Evolutionary conservation across 2,113 vertebrate genomes (phyloP), one percentile per base, ranked within the genome.

Genomic region (Apodemus sylvaticus): DNA sequence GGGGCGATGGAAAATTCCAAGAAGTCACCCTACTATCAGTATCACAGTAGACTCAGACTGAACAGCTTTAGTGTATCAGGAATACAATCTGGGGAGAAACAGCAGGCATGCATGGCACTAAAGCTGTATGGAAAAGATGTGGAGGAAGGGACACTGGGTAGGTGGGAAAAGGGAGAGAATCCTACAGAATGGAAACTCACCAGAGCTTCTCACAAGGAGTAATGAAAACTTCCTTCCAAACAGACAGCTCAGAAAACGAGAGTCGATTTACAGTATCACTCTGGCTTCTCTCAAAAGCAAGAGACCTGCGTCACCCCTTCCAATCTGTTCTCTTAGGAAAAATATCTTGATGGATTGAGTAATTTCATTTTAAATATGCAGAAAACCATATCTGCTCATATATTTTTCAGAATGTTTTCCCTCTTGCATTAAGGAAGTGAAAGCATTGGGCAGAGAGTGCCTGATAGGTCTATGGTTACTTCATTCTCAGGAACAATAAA

Each of bases 361-460:
- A 68, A 58, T 90, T 92, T 92, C 79, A 71, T 82, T 68, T 92
- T 26, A 87, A 78, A 90, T 89, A 70, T 42, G 48, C 91, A 96
- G 88, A 78, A 92, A 91, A 64, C 70, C n/a, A 17, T 60, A 64
- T 36, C 29, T 62, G 83, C 90, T 97, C 90, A 64, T 86, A 36
- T 74, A 83, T 92, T 92, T 95, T 91, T 90, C 94, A 94, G 62
- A n/a, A 64, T 74, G 88, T 77, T 68, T 93, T 90, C 45, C 45
- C 42, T 86, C 90, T 77, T 24, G 31, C 83, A 31, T 83, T 45
- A 73, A 87, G 89, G 70, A 93, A 87, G 74, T 5, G 34, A 68
- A 87, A 39, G 24, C 29, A 22, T 7, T 45, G 17, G 85, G 55
- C 8, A 45, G 62, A 3, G 79, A 68, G 39, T 64, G 48, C 11